Base-by-base conservation (phyloP, 37 sponge, comb jelly and placozoan genomes). In the Aplysina aerophoba region DNA sequence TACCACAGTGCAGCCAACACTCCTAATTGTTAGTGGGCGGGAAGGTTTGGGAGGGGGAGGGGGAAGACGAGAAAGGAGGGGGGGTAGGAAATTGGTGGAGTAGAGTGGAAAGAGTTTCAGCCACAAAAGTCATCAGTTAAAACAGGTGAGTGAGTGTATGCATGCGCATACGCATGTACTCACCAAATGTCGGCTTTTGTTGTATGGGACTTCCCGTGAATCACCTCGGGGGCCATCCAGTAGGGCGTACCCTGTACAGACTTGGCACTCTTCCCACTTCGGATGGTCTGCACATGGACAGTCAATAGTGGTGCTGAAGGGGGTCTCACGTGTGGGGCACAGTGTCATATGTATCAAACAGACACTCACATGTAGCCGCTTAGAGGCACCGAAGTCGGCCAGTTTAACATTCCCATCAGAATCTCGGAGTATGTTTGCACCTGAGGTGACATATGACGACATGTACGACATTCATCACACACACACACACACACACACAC, bases 211-310 rank as follows among this genome's bases (percentile, higher is more conserved):
- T 93, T 92, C n/a, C 95, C 95, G 36, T 86, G 87, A 64, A 92
- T 95, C 34, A 97, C 95, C 71, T 98, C 99, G 0, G 99, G 99
- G 21, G 95, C 90, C 97, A 98, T 98, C 99, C 99, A 98, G 87
- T 98, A 98, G 1, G 99, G 95, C 20, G 99, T 98, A 0, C 99
- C 99, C 37, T 94, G 95, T 8, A 98, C 95, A 34, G 97, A 93
- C 82, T 96, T 95, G 1, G 90, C 88, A 80, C 86, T 57, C 72
- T 87, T 73, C 5, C 91, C 89, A 89, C 90, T 93, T 35, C 87
- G 88, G 16, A 94, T 91, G 12, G 95, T 91, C 87, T 92, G 54
- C 17, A 74, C 39, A 54, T 0, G 30, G 0, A 83, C 55, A 31
- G 35, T 44, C 3, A 5, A 62, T 62, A 25, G 4, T 6, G 12